Evolutionary conservation across 2,113 vertebrate species (phyloP).

Genomic region (Oncorhynchus masou): DNA sequence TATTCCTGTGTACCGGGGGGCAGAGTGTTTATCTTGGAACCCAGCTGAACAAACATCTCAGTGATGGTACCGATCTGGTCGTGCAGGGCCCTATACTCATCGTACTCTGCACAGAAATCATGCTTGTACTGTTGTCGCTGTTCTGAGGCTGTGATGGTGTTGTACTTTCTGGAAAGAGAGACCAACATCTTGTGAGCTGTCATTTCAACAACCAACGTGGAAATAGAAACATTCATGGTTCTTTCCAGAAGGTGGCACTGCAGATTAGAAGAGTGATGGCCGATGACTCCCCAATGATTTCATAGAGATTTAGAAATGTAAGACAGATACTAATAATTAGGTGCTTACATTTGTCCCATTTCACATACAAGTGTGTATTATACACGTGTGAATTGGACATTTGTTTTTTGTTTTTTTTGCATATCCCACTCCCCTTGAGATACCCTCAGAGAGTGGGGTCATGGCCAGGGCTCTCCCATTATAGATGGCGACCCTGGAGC

Average conservation of each 20-base stretch:
- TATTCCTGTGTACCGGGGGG: constrained; percentile 77
- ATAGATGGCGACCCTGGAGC: too few relatives aligned
- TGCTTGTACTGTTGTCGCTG: constrained; percentile 78
- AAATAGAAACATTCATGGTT: neutral
- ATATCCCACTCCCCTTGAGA: too few relatives aligned
- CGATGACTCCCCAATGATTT: neutral
- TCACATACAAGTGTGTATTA: too few relatives aligned
- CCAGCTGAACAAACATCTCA: constrained; percentile 79
- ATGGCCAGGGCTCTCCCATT: too few relatives aligned
- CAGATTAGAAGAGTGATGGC: constrained; percentile 18
- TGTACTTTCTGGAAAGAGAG: constrained; percentile 72
- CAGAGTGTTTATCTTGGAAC: constrained; percentile 79
- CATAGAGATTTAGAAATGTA: constrained; percentile 39
- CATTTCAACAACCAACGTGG: neutral
- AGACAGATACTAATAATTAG: constrained; percentile 20
- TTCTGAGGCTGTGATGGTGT: constrained; percentile 64
- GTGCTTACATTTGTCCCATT: too few relatives aligned
- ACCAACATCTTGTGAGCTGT: neutral
- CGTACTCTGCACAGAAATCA: constrained; percentile 80
- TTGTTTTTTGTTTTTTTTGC: too few relatives aligned
- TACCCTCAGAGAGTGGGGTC: too few relatives aligned
- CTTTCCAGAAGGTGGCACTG: constrained; percentile 59
- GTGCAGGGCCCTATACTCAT: constrained; percentile 76
- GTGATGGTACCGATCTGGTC: constrained; percentile 75
- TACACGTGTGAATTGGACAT: too few relatives aligned